phyloP scores from a whole-genome alignment of 2,113 vertebrate genomes.

The Anarrhichthys ocellatus region DNA sequence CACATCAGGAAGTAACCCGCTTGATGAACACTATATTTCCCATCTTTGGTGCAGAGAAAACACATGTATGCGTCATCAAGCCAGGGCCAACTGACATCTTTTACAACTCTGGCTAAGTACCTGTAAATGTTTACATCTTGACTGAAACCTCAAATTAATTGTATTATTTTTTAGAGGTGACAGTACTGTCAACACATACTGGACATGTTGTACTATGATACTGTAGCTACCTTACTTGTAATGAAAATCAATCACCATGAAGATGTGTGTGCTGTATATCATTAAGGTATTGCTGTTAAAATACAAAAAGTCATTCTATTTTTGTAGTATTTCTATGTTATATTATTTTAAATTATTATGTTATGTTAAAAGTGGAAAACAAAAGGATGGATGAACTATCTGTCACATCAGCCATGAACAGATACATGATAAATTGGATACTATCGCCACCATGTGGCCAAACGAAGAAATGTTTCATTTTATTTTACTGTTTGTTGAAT shows the following conservation, averaged over 20 bases:
- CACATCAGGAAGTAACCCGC: background rate
- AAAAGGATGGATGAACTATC: background rate
- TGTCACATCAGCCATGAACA: background rate
- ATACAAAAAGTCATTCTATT: background rate
- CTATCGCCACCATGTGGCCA: slow-evolving; percentile 62
- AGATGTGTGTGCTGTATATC: background rate
- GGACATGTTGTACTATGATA: background rate
- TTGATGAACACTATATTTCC: too few species aligned
- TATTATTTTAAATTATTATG: too few species aligned
- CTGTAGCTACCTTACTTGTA: background rate
- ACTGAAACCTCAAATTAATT: background rate
- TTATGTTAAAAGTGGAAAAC: background rate
- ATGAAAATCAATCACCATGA: background rate
- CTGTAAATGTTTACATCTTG: slow-evolving; percentile 5
- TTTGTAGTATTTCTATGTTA: background rate
- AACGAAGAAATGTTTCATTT: slow-evolving; percentile 1
- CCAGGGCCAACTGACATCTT: background rate
- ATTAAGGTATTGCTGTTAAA: background rate
- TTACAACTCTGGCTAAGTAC: background rate
- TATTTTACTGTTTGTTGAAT: background rate
- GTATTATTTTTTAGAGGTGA: background rate
- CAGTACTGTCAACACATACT: background rate
- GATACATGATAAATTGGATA: slow-evolving; percentile 19
- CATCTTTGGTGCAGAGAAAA: background rate
- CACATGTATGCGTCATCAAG: background rate